Evolutionary conservation across 2,113 vertebrate species (phyloP), one percentile per base, ranked within the genome.

Genomic region (Tetrax tetrax): DNA sequence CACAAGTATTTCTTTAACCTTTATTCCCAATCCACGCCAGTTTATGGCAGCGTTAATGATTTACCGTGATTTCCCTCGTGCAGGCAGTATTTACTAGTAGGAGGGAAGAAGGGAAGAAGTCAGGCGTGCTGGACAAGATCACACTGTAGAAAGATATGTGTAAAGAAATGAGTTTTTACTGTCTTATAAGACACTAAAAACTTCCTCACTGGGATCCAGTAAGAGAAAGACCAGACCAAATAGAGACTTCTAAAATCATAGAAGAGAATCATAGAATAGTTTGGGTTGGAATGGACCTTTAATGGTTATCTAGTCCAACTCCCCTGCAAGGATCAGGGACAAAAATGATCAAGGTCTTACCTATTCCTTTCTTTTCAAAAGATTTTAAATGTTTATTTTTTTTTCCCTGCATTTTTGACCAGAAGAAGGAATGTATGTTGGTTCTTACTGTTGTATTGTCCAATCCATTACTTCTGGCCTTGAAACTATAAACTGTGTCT

Each of bases 31-130:
- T 45, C 68, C 47, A 25, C 33, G 57, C 14, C 27, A 23, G 18
- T 65, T 93, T 18, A 15, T 77, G 63, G 43, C 18, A 83, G 23
- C 48, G 70, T 92, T 93, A 96, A 88, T 89, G 48, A 86, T 96
- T 92, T 69, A 86, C 82, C 31, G 60, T 0, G 2, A n/a, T 78
- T 83, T 9, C 56, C 63, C 38, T 77, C 24, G 68, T 64, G 51
- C 60, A 50, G 75, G 24, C 23, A 33, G 45, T 56, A 51, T 70
- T 75, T 74, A 45, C 22, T 47, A 66, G 48, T 24, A 47, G 61
- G 23, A 54, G 35, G 33, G 35, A 38, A 77, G 68, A 14, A 74
- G 68, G 47, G 33, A 37, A 84, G 33, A 71, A 89, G 47, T 43
- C 60, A 78, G 48, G 38, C 18, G 20, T 18, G 38, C 23, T 77